Base-by-base conservation (phyloP, 2,113 vertebrate genomes). In the Dermatemys mawii region DNA sequence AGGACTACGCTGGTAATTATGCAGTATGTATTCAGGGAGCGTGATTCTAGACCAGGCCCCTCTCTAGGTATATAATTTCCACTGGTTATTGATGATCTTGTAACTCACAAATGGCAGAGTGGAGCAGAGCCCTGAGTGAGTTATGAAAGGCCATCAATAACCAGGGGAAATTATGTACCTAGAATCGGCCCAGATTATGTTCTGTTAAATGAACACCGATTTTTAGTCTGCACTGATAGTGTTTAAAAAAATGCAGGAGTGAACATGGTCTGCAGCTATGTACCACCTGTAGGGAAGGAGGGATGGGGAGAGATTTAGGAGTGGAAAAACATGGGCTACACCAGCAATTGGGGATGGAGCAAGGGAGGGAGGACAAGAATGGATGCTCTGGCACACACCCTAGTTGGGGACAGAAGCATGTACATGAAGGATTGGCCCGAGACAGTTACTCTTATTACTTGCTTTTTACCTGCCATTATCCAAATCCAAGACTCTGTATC, bases 111-210 rank as follows among this genome's bases (percentile, higher is more conserved):
- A 78, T 86, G 88, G 67, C 92, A 92, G 89, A 93, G 46, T 16
- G 51, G 78, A 95, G 46, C 83, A 51, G 63, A 90, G 84, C 84
- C 44, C 78, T 81, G 83, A 87, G 35, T 89, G 78, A 93, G 55
- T 92, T 95, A 90, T 11, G 2, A 87, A 95, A 94, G 24, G 41
- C 63, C 86, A 90, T 93, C 83, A 89, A 75, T 95, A 95, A 93
- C 54, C 84, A 35, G 44, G 93, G 83, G 67, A 96, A 93, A 67
- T 82, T 55, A 50, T 0, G 0, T 89, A 63, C 78, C 32, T 79
- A 85, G 80, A 91, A 9, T 87, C 24, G 7, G 27, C 93, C 86
- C 32, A 5, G 81, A 54, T 92, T 92, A 86, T 89, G 81, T 8
- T 51, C 21, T 54, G 41, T 87, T 85, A 93, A 93, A 81, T 93